Evolutionary conservation across 2,888 invertebrate genomes (phyloP).

Genomic region (Ectemnius cavifrons): DNA sequence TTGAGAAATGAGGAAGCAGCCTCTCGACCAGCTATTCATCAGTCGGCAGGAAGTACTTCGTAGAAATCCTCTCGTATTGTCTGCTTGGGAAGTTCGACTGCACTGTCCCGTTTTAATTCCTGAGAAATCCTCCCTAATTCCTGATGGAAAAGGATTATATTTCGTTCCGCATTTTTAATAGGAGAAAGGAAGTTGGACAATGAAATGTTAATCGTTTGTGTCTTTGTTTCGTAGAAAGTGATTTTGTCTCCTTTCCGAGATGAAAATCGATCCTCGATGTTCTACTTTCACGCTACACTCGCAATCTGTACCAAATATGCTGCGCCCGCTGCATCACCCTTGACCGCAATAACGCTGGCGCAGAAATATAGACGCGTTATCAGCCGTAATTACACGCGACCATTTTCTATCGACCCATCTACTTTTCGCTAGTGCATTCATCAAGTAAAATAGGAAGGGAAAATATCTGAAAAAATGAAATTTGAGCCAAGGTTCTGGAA

Average conservation of each 20-base stretch:
- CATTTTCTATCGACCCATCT: constrained; percentile 29
- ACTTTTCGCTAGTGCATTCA: constrained; percentile 1
- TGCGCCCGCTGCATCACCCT: not conserved
- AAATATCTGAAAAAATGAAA: too few species aligned
- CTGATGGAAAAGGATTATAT: too few species aligned
- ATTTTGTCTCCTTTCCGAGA: too few species aligned
- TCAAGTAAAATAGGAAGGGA: too few species aligned
- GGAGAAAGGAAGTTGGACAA: too few species aligned
- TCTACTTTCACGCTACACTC: not conserved
- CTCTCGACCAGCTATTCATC: constrained; percentile 20
- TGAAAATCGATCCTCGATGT: too few species aligned
- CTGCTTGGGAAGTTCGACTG: not conserved
- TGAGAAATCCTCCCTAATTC: not conserved
- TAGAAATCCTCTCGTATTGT: constrained; percentile 29
- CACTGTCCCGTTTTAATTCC: not conserved
- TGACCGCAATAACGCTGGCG: not conserved
- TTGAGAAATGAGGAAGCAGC: constrained; percentile 33
- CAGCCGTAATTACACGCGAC: constrained; percentile 12
- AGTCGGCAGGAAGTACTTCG: constrained; percentile 42
- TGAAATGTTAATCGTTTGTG: too few species aligned
- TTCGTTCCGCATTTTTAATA: too few species aligned
- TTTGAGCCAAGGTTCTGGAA: too few species aligned
- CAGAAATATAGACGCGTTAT: not conserved
- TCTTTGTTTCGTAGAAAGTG: too few species aligned
- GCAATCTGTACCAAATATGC: constrained; percentile 2